Evolutionary conservation across 1,140 invertebrate genomes (phyloP).

Genomic region (Colletes latitarsis): DNA sequence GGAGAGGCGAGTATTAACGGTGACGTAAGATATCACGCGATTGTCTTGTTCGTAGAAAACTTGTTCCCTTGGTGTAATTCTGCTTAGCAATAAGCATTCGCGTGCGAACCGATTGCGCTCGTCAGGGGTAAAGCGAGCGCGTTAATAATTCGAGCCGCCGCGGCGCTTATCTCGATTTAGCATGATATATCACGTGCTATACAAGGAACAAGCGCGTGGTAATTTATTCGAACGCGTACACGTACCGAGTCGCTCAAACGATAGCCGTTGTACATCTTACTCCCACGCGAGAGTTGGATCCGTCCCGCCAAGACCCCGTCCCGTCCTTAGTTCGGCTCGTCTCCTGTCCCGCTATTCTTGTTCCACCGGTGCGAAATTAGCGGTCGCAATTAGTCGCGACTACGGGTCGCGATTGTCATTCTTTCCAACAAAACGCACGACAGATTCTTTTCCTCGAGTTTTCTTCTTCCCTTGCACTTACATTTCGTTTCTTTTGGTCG

Average conservation of each 20-base stretch:
- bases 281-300: slow-evolving; percentile 1
- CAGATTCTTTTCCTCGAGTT: slow-evolving; percentile 39
- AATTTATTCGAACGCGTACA: slow-evolving; percentile 41
- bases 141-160: slow-evolving; percentile 57
- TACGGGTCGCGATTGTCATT: background rate
- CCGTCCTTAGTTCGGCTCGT: too few species aligned
- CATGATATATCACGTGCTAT: slow-evolving; percentile 29
- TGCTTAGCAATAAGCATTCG: slow-evolving; percentile 24
- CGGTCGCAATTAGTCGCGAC: slow-evolving; percentile 50
- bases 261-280: background rate
- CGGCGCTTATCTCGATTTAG: slow-evolving; percentile 49
- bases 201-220: slow-evolving; percentile 29
- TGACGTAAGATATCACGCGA: too few species aligned
- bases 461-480: too few species aligned
- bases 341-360: too few species aligned
- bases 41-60: too few species aligned
- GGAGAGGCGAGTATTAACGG: too few species aligned
- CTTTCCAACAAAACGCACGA: slow-evolving; percentile 20
- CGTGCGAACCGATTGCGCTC: background rate
- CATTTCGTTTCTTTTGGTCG: too few species aligned
- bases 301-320: background rate
- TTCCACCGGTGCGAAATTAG: slow-evolving; percentile 42
- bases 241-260: background rate
- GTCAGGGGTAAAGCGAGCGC: background rate
- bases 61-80: background rate